These are phyloP conservation scores for Mesodorylaimus sp. DNA, from an alignment of 2,888 invertebrate species.

Conservation along the genomic window DNA sequence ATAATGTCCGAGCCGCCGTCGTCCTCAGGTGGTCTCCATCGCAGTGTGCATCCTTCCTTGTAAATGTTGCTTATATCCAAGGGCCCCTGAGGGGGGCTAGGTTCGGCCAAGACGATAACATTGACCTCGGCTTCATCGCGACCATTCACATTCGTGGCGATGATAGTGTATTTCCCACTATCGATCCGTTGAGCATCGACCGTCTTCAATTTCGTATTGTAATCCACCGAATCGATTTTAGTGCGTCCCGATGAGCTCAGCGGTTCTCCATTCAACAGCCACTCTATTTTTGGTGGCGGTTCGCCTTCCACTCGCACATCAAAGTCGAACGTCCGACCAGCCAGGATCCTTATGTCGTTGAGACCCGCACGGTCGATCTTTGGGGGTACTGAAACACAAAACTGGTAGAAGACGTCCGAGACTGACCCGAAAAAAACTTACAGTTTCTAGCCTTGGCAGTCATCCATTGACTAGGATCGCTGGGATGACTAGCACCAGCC, in stretches of 20 bases:
- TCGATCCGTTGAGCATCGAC: constrained; percentile 64
- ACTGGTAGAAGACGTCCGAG: no score
- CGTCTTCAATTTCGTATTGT: constrained; percentile 61
- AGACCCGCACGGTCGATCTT: constrained; percentile 83
- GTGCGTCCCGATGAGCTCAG: constrained; percentile 40
- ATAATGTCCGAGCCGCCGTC: constrained; percentile 84
- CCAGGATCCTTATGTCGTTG: constrained; percentile 66
- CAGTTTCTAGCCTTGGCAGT: constrained; percentile 67
- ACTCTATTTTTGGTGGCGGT: constrained; percentile 66
- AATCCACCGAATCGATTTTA: constrained; percentile 60
- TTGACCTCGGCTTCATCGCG: constrained; percentile 35
- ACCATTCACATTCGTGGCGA: constrained; percentile 36
- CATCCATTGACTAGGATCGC: constrained; percentile 68
- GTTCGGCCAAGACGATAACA: constrained; percentile 19
- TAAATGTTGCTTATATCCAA: constrained; percentile 60
- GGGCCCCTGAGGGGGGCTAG: constrained; percentile 54
- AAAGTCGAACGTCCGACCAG: constrained; percentile 69
- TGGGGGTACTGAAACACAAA: constrained; percentile 68
- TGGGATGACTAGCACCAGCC: constrained; percentile 78
- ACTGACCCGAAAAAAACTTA: no score
- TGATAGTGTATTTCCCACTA: constrained; percentile 40
- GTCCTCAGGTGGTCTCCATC: constrained; percentile 71
- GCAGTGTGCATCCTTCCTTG: constrained; percentile 65
- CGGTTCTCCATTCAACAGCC: constrained; percentile 60
- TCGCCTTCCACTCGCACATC: constrained; percentile 80